phyloP scores from a whole-genome alignment of 2,113 vertebrate genomes.

The Galeopterus variegatus region DNA sequence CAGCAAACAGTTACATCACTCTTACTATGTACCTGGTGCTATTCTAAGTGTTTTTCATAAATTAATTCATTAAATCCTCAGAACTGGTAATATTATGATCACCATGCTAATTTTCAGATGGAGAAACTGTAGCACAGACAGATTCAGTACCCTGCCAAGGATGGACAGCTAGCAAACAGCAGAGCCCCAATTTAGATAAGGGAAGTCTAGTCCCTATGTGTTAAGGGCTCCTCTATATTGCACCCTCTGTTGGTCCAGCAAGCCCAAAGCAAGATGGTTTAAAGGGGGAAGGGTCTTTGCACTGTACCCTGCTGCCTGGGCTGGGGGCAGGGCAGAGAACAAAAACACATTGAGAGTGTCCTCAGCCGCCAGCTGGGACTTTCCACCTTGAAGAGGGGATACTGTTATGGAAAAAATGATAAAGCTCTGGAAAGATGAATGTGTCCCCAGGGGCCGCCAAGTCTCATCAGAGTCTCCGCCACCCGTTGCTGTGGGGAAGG shows the following conservation, averaged over 20 bases:
- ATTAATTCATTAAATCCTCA: slow-evolving; percentile 2
- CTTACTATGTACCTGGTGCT: background rate
- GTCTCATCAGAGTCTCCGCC: slow-evolving; percentile 14
- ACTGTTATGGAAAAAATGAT: slow-evolving; percentile 82
- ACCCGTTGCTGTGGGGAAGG: background rate
- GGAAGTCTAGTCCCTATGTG: background rate
- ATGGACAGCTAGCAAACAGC: background rate
- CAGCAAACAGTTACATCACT: background rate
- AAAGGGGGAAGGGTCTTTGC: background rate
- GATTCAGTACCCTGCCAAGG: background rate
- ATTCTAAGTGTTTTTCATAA: background rate
- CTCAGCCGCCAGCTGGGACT: slow-evolving; percentile 66
- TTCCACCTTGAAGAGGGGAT: slow-evolving; percentile 75
- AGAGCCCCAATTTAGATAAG: background rate
- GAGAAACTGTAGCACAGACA: background rate
- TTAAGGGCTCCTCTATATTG: background rate
- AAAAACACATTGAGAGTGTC: background rate
- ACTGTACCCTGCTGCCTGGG: background rate
- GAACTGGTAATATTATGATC: background rate
- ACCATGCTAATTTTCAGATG: slow-evolving; percentile 6
- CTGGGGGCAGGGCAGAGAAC: background rate
- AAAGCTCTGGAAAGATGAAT: slow-evolving; percentile 72
- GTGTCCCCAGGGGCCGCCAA: slow-evolving; percentile 71
- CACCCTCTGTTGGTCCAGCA: no score
- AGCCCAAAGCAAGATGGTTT: background rate